These are phyloP conservation scores for Eueides isabella DNA, from an alignment of 1,140 invertebrate genomes.

Conservation along the genomic window DNA sequence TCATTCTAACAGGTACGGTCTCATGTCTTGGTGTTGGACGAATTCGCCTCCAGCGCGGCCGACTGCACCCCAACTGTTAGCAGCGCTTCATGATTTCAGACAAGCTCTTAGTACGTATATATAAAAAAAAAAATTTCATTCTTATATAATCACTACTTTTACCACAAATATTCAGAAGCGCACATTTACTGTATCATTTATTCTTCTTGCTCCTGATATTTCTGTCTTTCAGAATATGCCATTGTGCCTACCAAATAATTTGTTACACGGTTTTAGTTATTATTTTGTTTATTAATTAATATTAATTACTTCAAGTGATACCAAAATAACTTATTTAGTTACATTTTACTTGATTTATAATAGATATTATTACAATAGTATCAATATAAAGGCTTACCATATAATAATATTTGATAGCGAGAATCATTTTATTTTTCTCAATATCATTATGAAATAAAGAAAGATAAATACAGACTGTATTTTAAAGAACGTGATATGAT, in stretches of 20 bases:
- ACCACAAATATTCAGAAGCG: not conserved
- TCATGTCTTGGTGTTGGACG: slow-evolving; percentile 97
- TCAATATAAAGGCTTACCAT: not conserved
- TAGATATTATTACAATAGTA: no score
- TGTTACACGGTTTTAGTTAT: not conserved
- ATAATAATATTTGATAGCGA: not conserved
- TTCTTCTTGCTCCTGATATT: not conserved
- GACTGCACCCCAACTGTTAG: slow-evolving; percentile 91
- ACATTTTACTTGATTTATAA: not conserved
- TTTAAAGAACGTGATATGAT: slow-evolving; percentile 52
- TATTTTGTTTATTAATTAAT: not conserved
- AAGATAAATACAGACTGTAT: slow-evolving; percentile 36
- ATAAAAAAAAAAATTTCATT: slow-evolving; percentile 57
- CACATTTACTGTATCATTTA: not conserved
- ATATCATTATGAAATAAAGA: slow-evolving; percentile 4
- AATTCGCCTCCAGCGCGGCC: slow-evolving; percentile 90
- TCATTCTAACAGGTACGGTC: slow-evolving; percentile 86
- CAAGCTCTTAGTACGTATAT: slow-evolving; percentile 91
- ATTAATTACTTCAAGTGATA: not conserved
- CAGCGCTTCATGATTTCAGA: slow-evolving; percentile 94
- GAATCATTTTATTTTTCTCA: no score
- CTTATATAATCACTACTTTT: slow-evolving; percentile 11
- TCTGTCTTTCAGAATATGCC: slow-evolving; percentile 37
- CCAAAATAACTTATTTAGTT: not conserved
- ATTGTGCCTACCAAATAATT: slow-evolving; percentile 52